These are phyloP conservation scores for Drepanosiphum platanoidis DNA, from an alignment of 2,888 invertebrate species.

Conservation along the genomic window DNA sequence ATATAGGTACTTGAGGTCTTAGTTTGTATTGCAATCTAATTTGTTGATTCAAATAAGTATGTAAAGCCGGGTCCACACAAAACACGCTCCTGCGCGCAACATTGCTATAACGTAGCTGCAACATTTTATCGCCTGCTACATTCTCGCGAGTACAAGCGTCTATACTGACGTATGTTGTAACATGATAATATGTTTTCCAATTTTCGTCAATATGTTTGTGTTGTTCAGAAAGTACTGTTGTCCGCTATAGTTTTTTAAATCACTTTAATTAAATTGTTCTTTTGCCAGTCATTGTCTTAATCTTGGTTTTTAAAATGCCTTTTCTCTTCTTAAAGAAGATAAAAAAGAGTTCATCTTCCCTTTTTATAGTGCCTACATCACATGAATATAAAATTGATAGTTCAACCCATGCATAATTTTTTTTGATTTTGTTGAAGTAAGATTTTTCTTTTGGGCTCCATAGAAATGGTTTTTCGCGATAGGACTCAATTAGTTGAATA, in stretches of 20 bases:
- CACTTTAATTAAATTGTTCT: background rate
- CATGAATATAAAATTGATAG: background rate
- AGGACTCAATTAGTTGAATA: slow-evolving; percentile 36
- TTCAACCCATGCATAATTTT: background rate
- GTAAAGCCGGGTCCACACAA: slow-evolving; percentile 32
- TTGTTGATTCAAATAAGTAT: too few species aligned
- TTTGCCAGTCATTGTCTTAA: background rate
- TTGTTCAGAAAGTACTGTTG: background rate
- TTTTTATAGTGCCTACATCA: background rate
- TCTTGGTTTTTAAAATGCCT: background rate
- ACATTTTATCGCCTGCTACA: slow-evolving; percentile 15
- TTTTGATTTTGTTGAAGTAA: slow-evolving; percentile 6
- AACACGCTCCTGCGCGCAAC: slow-evolving; percentile 4
- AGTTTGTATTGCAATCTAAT: too few species aligned
- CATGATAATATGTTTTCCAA: slow-evolving; percentile 2
- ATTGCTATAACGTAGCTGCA: slow-evolving; percentile 2
- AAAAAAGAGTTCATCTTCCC: background rate
- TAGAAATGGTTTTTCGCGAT: slow-evolving; percentile 27
- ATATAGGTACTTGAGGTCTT: too few species aligned
- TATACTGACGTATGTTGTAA: background rate
- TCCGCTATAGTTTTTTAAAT: background rate
- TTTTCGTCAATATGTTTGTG: background rate
- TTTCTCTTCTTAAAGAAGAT: background rate
- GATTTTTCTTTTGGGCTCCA: slow-evolving; percentile 29
- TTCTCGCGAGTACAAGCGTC: background rate